Conservation (phyloP, 2,797 vertebrate species). For the Xenops minutus region DNA sequence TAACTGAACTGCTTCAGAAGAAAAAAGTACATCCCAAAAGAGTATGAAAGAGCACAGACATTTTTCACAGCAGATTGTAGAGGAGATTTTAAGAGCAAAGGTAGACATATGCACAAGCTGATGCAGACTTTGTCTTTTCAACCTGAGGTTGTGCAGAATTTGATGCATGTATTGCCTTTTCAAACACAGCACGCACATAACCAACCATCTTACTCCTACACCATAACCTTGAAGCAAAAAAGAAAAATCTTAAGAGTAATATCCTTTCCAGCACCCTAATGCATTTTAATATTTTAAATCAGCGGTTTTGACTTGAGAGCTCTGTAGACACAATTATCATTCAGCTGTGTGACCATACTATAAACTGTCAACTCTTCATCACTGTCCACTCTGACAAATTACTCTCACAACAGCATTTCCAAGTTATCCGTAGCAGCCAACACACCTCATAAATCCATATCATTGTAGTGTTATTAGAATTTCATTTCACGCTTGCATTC, state of each 20-base stretch:
- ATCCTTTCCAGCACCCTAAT: not conserved
- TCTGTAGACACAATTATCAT: slow-evolving; percentile 46
- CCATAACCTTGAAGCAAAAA: not conserved
- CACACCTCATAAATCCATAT: slow-evolving; percentile 76
- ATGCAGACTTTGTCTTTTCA: not conserved
- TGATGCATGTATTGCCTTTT: not conserved
- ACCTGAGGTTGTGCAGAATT: not conserved
- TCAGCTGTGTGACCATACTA: slow-evolving; percentile 44
- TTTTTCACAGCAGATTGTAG: not conserved
- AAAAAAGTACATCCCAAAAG: not conserved
- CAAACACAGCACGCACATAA: not conserved
- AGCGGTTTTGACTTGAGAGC: slow-evolving; percentile 12
- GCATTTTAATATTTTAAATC: slow-evolving; percentile 43
- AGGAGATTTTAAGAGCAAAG: not conserved
- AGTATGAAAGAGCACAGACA: not conserved
- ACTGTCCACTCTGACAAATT: slow-evolving; percentile 71
- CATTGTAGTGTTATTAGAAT: slow-evolving; percentile 75
- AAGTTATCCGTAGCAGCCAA: slow-evolving; percentile 73
- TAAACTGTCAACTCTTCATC: slow-evolving; percentile 63
- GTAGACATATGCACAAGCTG: not conserved
- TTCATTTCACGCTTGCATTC: slow-evolving; percentile 78
- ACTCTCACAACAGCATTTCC: slow-evolving; percentile 68
- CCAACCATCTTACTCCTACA: not conserved
- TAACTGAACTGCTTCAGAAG: not conserved
- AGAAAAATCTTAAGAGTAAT: not conserved